phyloP scores from a whole-genome alignment of 1,140 invertebrate species.

The Zaprionus capensis region DNA sequence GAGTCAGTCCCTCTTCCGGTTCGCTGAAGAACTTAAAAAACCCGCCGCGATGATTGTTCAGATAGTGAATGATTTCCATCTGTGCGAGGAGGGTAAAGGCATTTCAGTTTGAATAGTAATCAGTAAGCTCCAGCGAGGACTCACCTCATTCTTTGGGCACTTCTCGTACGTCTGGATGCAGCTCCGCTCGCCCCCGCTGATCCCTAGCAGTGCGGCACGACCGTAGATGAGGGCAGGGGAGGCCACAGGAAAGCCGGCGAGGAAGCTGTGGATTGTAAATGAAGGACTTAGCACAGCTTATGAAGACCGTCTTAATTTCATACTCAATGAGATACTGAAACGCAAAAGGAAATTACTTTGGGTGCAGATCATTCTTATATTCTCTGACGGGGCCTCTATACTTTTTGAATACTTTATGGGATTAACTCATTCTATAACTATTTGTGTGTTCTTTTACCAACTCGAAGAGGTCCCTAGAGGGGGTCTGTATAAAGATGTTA shows the following conservation, averaged over 20 bases:
- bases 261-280: conserved; percentile 74
- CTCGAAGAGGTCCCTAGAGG: neutral
- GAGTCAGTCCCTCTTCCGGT: conserved; percentile 66
- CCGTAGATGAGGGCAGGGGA: conserved; percentile 89
- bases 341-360: neutral
- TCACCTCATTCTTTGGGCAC: conserved; percentile 88
- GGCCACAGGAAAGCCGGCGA: conserved; percentile 83
- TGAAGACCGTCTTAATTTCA: neutral
- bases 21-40: conserved; percentile 91
- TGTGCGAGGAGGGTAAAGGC: conserved; percentile 60
- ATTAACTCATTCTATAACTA: no score
- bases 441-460: no score
- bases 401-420: no score
- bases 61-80: conserved; percentile 89
- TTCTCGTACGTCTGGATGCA: conserved; percentile 89
- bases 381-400: no score
- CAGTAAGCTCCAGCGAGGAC: conserved; percentile 29
- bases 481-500: neutral
- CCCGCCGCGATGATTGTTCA: conserved; percentile 94
- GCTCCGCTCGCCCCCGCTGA: conserved; percentile 87
- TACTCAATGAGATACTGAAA: neutral
- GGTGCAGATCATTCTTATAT: neutral
- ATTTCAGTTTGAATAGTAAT: conserved; percentile 40
- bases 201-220: conserved; percentile 89
- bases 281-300: neutral